Evolutionary conservation across 2,888 invertebrate species (phyloP).

Genomic region (Polydrusus pterygomalis): DNA sequence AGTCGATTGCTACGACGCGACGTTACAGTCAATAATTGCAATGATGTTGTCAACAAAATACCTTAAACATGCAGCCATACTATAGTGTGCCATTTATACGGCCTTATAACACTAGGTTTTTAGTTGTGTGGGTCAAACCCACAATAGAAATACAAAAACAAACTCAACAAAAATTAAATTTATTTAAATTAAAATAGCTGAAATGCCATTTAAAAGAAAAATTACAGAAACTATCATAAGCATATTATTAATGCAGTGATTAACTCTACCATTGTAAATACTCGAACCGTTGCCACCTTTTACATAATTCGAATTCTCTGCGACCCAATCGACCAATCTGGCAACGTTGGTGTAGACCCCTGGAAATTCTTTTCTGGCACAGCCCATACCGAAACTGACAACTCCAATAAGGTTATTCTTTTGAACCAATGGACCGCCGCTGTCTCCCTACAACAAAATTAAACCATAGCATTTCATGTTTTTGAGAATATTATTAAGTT

Average conservation of each 20-base stretch:
- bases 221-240: not conserved
- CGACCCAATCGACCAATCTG: slow-evolving; percentile 37
- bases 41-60: too few relatives aligned
- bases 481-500: too few relatives aligned
- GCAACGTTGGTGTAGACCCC: slow-evolving; percentile 54
- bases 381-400: slow-evolving; percentile 54
- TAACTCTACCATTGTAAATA: not conserved
- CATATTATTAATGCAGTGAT: not conserved
- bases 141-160: not conserved
- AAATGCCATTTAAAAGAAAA: not conserved
- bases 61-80: too few relatives aligned
- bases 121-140: too few relatives aligned
- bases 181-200: not conserved
- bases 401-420: slow-evolving; percentile 46
- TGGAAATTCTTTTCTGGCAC: slow-evolving; percentile 45
- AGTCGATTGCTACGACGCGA: too few relatives aligned
- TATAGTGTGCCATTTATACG: too few relatives aligned
- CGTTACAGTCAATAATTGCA: too few relatives aligned
- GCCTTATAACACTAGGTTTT: too few relatives aligned
- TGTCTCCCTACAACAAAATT: slow-evolving; percentile 49
- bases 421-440: slow-evolving; percentile 51
- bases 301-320: slow-evolving; percentile 39
- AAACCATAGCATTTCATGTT: not conserved
- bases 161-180: not conserved
- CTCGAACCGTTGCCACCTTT: slow-evolving; percentile 5